A percentile compares a stretch with the other conserved stretches of the same genome.
Conservation (phyloP, 1,140 invertebrate genomes). For the Protaetia brevitarsis region DNA sequence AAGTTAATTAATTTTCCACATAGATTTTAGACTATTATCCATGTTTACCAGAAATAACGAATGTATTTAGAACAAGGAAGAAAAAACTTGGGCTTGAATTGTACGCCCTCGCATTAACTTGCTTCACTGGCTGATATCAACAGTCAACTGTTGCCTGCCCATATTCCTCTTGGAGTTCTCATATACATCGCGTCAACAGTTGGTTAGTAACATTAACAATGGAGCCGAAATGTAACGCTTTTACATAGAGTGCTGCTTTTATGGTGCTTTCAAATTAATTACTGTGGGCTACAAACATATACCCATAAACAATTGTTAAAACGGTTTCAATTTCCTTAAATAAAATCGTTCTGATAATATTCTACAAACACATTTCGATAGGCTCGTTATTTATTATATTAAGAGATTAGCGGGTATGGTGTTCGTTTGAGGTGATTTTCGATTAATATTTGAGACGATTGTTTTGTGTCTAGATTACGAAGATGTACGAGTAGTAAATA, state of each 20-base stretch:
- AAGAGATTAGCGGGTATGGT: too few relatives aligned
- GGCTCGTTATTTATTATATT: too few relatives aligned
- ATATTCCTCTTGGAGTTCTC: background rate
- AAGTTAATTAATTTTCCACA: too few relatives aligned
- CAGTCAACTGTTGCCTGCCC: slow-evolving; percentile 19
- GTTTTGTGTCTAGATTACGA: background rate
- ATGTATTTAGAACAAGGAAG: too few relatives aligned
- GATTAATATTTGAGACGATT: background rate
- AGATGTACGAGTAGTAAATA: background rate
- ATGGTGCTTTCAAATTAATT: slow-evolving; percentile 3
- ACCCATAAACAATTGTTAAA: slow-evolving; percentile 10
- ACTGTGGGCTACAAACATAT: background rate
- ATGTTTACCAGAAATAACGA: too few relatives aligned
- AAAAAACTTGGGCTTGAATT: too few relatives aligned
- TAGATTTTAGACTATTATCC: too few relatives aligned
- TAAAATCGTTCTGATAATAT: too few relatives aligned
- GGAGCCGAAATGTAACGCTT: background rate
- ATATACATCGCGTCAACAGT: slow-evolving; percentile 12
- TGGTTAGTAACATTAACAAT: slow-evolving; percentile 14
- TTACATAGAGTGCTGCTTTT: slow-evolving; percentile 6
- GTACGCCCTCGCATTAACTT: background rate
- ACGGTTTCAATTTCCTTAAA: background rate
- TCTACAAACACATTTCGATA: too few relatives aligned
- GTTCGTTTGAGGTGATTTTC: too few relatives aligned
- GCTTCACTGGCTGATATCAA: background rate